phyloP scores from a whole-genome alignment of 2,113 vertebrate species.

The Clarias batrachus region DNA sequence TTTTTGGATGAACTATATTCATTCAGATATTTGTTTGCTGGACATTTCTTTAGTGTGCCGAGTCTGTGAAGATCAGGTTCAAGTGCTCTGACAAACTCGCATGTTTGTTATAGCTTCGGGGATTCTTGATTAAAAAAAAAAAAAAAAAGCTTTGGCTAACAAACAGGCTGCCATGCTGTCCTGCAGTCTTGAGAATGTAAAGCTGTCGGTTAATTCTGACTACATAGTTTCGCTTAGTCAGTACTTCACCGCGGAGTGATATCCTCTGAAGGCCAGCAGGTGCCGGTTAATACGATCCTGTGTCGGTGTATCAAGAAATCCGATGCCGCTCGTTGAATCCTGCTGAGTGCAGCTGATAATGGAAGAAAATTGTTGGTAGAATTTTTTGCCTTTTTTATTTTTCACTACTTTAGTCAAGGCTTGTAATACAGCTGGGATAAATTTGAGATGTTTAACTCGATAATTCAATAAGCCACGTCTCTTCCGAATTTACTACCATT shows the following conservation, averaged over 20 bases:
- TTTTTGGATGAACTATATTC: neutral
- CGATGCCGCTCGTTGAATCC: neutral
- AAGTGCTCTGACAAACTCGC: neutral
- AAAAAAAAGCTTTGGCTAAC: too few relatives aligned
- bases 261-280: constrained; percentile 31
- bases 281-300: constrained; percentile 42
- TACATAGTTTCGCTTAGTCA: neutral
- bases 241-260: constrained; percentile 13
- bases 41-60: neutral
- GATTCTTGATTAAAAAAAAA: too few relatives aligned
- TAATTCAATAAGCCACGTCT: neutral
- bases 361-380: neutral
- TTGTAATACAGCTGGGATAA: neutral
- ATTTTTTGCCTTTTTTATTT: neutral
- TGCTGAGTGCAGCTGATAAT: neutral
- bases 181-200: neutral
- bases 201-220: neutral
- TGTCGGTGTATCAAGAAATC: constrained; percentile 6
- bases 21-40: too few relatives aligned
- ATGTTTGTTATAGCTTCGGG: neutral
- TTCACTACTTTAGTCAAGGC: neutral
- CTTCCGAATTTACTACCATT: neutral
- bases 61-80: neutral
- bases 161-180: neutral
- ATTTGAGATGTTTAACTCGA: neutral